These are phyloP conservation scores for Euleptes europaea DNA, from an alignment of 2,113 vertebrate species.

Conservation along the genomic window DNA sequence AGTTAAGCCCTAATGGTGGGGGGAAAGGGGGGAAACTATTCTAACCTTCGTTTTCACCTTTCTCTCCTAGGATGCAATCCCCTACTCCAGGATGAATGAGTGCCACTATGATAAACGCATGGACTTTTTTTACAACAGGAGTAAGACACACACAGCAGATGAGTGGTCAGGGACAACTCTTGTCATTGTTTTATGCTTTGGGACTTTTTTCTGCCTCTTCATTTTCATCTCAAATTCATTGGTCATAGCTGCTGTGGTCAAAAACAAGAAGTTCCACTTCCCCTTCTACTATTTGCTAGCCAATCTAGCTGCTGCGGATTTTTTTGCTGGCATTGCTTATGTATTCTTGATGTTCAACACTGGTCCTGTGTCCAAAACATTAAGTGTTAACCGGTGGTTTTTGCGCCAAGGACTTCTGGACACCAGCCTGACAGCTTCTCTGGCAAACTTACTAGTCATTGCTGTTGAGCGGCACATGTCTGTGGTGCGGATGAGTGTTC, in stretches of 20 bases:
- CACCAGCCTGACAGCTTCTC: slow-evolving; percentile 90
- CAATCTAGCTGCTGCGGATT: slow-evolving; percentile 94
- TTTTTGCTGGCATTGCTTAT: slow-evolving; percentile 95
- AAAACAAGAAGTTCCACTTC: slow-evolving; percentile 92
- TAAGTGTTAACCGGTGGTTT: slow-evolving; percentile 90
- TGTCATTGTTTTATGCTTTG: slow-evolving; percentile 84
- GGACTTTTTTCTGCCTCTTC: slow-evolving; percentile 91
- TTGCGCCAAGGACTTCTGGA: slow-evolving; percentile 94
- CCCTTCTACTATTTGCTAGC: slow-evolving; percentile 96
- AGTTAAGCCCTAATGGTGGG: no score
- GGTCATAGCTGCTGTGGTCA: slow-evolving; percentile 93
- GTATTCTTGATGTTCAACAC: slow-evolving; percentile 98
- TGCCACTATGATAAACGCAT: slow-evolving; percentile 88
- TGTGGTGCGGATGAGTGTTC: slow-evolving; percentile 89
- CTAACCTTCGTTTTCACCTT: slow-evolving; percentile 8
- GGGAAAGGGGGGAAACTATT: neutral
- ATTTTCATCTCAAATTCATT: slow-evolving; percentile 94
- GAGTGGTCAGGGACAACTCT: slow-evolving; percentile 81
- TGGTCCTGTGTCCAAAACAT: slow-evolving; percentile 78
- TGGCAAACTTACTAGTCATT: slow-evolving; percentile 91
- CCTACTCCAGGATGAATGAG: slow-evolving; percentile 82
- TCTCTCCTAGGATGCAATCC: slow-evolving; percentile 68
- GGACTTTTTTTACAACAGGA: slow-evolving; percentile 93
- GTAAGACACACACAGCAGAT: slow-evolving; percentile 70
- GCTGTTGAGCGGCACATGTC: slow-evolving; percentile 95